Conservation (phyloP, 1,140 invertebrate species). For the Cheumatopsyche charites region DNA sequence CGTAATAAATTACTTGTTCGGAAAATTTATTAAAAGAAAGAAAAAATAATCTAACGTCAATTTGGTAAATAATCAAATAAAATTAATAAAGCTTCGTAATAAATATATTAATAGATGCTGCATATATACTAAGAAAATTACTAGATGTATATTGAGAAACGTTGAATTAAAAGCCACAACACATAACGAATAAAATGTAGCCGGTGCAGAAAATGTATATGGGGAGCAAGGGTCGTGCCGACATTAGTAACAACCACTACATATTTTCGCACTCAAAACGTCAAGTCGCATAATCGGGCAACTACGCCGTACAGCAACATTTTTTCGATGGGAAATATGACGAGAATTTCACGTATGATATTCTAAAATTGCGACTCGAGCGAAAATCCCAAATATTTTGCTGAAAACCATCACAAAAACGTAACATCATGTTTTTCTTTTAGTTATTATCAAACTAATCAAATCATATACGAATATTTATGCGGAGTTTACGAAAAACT, state of each 20-base stretch:
- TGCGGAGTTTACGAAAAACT: too few species aligned
- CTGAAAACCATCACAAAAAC: neutral
- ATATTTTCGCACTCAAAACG: constrained; percentile 39
- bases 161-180: neutral
- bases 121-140: too few species aligned
- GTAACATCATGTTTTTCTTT: too few species aligned
- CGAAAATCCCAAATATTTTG: neutral
- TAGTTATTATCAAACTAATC: too few species aligned
- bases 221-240: neutral
- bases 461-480: too few species aligned
- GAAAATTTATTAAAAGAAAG: too few species aligned
- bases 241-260: constrained; percentile 31
- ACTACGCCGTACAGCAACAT: neutral
- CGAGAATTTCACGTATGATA: neutral
- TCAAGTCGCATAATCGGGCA: constrained; percentile 32
- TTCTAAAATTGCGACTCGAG: too few species aligned
- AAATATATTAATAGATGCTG: too few species aligned
- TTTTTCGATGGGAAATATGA: constrained; percentile 17
- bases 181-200: neutral
- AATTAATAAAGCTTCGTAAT: too few species aligned
- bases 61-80: too few species aligned
- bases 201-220: constrained; percentile 10
- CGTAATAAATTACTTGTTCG: too few species aligned
- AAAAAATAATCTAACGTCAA: too few species aligned
- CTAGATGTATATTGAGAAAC: neutral